A percentile compares a stretch with the other conserved stretches of the same genome.
Evolutionary conservation across 2,797 vertebrate genomes (phyloP).

Genomic region (Cynopterus sphinx): DNA sequence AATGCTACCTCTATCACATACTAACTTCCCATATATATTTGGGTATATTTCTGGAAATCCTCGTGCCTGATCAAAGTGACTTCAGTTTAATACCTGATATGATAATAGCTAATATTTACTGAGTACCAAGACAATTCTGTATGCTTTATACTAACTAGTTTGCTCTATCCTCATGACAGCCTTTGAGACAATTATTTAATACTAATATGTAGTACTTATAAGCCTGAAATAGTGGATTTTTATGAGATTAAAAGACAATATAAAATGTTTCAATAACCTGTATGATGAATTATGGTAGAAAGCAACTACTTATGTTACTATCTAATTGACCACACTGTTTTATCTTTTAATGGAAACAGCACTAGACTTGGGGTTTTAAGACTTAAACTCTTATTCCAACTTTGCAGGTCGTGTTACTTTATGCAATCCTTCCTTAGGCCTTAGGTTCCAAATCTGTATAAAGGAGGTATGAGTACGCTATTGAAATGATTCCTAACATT

Average conservation of each 20-base stretch:
- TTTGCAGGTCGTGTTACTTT: neutral
- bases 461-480: neutral
- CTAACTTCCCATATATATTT: neutral
- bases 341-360: neutral
- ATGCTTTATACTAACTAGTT: neutral
- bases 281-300: neutral
- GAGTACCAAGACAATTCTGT: neutral
- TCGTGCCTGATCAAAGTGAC: neutral
- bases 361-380: neutral
- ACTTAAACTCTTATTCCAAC: neutral
- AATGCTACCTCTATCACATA: neutral
- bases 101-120: neutral
- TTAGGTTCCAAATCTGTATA: neutral
- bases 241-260: neutral
- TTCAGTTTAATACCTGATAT: neutral
- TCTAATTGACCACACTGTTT: neutral
- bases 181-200: neutral
- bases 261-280: neutral
- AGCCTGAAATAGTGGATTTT: neutral
- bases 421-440: neutral
- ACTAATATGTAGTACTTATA: neutral
- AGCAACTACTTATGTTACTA: neutral
- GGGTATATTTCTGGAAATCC: neutral
- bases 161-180: neutral
- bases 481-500: neutral